Percentiles rank a stretch among this genome's conserved stretches.
Evolutionary conservation across 2,888 invertebrate species (phyloP).

Genomic region (Heterodera filipjevi): DNA sequence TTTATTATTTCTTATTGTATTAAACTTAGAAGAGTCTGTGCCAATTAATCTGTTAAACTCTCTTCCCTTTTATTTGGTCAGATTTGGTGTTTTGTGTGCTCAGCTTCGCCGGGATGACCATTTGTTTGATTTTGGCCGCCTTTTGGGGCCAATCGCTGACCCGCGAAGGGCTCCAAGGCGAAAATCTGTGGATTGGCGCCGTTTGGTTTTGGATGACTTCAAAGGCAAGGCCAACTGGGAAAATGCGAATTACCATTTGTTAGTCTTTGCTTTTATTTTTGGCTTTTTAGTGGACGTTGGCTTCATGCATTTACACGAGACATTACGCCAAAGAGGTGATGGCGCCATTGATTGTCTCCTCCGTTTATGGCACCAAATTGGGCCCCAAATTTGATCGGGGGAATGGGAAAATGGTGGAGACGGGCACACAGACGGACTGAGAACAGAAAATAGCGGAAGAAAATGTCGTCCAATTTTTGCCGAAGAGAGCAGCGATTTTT

Average conservation of each 20-base stretch:
- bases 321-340: slow-evolving; percentile 43
- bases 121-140: slow-evolving; percentile 53
- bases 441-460: not conserved
- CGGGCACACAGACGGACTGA: slow-evolving; percentile 9
- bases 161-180: slow-evolving; percentile 51
- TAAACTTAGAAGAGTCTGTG: no score
- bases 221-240: slow-evolving; percentile 2
- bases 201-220: slow-evolving; percentile 62
- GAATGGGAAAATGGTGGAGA: not conserved
- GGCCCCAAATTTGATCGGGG: not conserved
- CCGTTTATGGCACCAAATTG: not conserved
- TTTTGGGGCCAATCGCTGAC: slow-evolving; percentile 53
- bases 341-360: slow-evolving; percentile 28
- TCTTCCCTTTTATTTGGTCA: not conserved
- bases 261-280: not conserved
- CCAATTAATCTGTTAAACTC: no score
- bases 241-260: not conserved
- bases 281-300: slow-evolving; percentile 43
- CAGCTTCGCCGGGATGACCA: slow-evolving; percentile 53
- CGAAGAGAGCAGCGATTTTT: not conserved
- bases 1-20: no score
- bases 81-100: slow-evolving; percentile 46
- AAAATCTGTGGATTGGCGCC: slow-evolving; percentile 60
- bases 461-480: not conserved
- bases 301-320: slow-evolving; percentile 41